Percentiles rank a stretch among this genome's conserved stretches.
Evolutionary conservation across 2,113 vertebrate species (phyloP).

Genomic region (Cryptomyrus ogoouensis): DNA sequence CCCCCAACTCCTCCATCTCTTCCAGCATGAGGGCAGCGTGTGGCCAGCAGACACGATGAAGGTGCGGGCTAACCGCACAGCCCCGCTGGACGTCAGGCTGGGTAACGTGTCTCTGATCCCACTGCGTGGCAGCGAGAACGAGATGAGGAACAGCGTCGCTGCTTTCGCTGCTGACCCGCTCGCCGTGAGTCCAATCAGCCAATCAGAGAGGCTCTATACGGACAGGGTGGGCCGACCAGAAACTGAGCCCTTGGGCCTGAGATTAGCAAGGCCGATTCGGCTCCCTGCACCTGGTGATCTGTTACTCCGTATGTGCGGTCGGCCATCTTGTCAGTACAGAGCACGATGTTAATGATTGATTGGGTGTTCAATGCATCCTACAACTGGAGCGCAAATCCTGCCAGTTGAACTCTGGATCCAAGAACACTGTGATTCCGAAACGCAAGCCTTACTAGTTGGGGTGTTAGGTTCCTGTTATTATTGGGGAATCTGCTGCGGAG

Average conservation of each 20-base stretch:
- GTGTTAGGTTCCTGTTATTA: background rate
- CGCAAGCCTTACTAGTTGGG: background rate
- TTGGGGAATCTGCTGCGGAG: background rate
- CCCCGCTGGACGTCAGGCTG: conserved; percentile 64
- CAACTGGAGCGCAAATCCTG: background rate
- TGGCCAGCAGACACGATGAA: conserved; percentile 73
- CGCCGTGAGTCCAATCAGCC: conserved; percentile 71
- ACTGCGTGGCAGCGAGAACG: conserved; percentile 82
- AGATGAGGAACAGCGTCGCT: conserved; percentile 90
- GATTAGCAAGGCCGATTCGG: background rate
- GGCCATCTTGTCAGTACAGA: conserved; percentile 11
- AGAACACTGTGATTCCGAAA: background rate
- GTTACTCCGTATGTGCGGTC: background rate
- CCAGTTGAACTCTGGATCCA: conserved; percentile 15
- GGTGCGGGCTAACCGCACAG: conserved; percentile 46
- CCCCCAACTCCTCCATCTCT: background rate
- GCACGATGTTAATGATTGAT: background rate
- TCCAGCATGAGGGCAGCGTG: conserved; percentile 65
- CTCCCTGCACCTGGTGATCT: no score
- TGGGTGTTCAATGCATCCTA: conserved; percentile 1
- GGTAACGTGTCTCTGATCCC: conserved; percentile 88
- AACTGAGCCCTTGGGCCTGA: background rate
- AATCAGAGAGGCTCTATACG: conserved; percentile 49
- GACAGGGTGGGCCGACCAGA: background rate
- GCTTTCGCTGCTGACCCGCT: conserved; percentile 77